Conservation (phyloP, 2,888 invertebrate species). For the Drosophila atripex region DNA sequence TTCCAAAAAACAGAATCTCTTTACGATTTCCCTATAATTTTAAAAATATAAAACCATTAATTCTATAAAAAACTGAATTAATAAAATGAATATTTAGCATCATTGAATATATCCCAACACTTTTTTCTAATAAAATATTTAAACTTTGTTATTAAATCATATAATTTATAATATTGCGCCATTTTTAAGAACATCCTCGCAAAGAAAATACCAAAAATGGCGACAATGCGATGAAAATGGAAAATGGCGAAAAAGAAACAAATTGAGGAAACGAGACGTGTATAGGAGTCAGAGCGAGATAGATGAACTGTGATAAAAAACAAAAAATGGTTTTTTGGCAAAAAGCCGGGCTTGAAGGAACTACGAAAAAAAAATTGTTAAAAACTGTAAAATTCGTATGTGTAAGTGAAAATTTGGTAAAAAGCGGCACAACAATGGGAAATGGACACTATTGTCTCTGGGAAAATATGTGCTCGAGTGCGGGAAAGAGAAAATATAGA, state of each 20-base stretch:
- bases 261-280: not conserved
- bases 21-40: not conserved
- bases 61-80: too few relatives aligned
- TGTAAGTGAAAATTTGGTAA: slow-evolving; percentile 44
- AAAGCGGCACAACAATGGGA: slow-evolving; percentile 48
- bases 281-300: slow-evolving; percentile 9
- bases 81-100: too few relatives aligned
- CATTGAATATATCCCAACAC: not conserved
- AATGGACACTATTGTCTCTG: slow-evolving; percentile 52
- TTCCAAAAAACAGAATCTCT: slow-evolving; percentile 2
- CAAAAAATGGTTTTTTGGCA: slow-evolving; percentile 57
- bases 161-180: not conserved
- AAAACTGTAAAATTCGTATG: slow-evolving; percentile 47
- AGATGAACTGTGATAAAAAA: slow-evolving; percentile 34
- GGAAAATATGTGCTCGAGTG: slow-evolving; percentile 16
- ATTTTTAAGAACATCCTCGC: slow-evolving; percentile 3
- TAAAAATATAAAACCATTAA: too few relatives aligned
- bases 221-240: slow-evolving; percentile 10
- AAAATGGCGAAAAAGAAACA: slow-evolving; percentile 15
- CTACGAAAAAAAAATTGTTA: slow-evolving; percentile 18
- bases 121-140: not conserved
- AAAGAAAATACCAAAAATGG: slow-evolving; percentile 25
- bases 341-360: slow-evolving; percentile 47
- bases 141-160: not conserved
- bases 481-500: not conserved